phyloP scores from a whole-genome alignment of 2,888 invertebrate genomes.

The Diachrysia chrysitis region DNA sequence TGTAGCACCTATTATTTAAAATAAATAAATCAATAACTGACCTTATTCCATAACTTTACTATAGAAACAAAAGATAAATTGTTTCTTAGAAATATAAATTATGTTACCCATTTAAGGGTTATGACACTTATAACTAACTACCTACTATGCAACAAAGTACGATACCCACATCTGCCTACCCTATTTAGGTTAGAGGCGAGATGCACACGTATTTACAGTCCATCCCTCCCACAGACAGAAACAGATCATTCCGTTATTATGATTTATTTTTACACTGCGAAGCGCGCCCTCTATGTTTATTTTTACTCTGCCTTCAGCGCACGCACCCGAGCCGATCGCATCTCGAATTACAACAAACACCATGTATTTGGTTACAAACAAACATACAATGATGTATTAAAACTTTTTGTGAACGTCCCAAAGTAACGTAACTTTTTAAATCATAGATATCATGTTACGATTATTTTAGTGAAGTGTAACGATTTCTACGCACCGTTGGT shows the following conservation, averaged over 20 bases:
- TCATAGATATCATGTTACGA: constrained; percentile 51
- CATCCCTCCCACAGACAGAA: constrained; percentile 36
- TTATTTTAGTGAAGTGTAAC: constrained; percentile 54
- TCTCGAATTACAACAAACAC: constrained; percentile 58
- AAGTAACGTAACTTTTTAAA: constrained; percentile 46
- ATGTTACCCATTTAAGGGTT: no score
- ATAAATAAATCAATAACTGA: no score
- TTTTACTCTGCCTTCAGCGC: constrained; percentile 53
- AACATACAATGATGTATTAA: constrained; percentile 38
- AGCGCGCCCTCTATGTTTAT: constrained; percentile 60
- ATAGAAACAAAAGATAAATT: no score
- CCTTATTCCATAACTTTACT: no score
- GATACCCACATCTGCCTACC: neutral
- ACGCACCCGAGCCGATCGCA: constrained; percentile 46
- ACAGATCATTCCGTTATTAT: constrained; percentile 47
- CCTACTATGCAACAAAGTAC: no score
- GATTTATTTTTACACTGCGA: constrained; percentile 53
- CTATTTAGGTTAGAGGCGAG: neutral
- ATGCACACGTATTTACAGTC: neutral
- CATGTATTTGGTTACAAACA: constrained; percentile 60
- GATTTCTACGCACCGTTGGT: constrained; percentile 35
- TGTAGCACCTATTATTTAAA: neutral
- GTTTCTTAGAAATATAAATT: no score
- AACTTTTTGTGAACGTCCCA: constrained; percentile 51
- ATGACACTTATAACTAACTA: no score